These are phyloP conservation scores for Coenonympha arcania DNA, from an alignment of 2,888 invertebrate genomes.

Conservation along the genomic window DNA sequence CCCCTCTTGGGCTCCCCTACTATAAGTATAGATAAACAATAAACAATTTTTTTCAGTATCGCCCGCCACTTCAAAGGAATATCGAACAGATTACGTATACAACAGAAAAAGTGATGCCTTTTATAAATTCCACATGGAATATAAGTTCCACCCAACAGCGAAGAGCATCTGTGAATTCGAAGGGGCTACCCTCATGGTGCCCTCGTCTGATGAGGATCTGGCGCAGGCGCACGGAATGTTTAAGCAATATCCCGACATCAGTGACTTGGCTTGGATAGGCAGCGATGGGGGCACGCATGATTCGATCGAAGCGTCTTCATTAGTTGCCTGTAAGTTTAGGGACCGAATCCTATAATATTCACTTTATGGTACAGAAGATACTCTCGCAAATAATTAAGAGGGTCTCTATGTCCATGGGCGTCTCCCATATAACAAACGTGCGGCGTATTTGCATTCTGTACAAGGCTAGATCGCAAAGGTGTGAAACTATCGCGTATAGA, in stretches of 20 bases:
- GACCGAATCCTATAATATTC: too few relatives aligned
- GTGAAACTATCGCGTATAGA: too few relatives aligned
- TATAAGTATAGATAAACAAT: too few relatives aligned
- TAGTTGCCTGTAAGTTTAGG: constrained; percentile 36
- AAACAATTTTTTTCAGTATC: constrained; percentile 1
- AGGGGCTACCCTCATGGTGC: constrained; percentile 42
- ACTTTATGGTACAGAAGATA: too few relatives aligned
- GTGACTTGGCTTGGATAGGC: constrained; percentile 39
- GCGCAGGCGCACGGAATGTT: constrained; percentile 44
- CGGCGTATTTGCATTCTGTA: too few relatives aligned
- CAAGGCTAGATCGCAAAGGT: too few relatives aligned
- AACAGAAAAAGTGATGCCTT: constrained; percentile 44
- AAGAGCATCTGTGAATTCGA: constrained; percentile 35
- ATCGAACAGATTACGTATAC: constrained; percentile 49
- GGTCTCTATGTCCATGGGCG: too few relatives aligned
- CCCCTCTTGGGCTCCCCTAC: too few relatives aligned
- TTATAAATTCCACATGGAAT: constrained; percentile 54
- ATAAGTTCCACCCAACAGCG: constrained; percentile 6
- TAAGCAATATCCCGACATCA: constrained; percentile 49
- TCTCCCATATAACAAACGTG: too few relatives aligned
- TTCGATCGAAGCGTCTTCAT: constrained; percentile 26
- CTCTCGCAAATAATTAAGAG: too few relatives aligned
- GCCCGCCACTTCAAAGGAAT: constrained; percentile 31
- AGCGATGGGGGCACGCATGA: constrained; percentile 40
- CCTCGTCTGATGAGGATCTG: constrained; percentile 36